Conservation (phyloP, 2,113 vertebrate genomes). For the Amphiprion percula region DNA sequence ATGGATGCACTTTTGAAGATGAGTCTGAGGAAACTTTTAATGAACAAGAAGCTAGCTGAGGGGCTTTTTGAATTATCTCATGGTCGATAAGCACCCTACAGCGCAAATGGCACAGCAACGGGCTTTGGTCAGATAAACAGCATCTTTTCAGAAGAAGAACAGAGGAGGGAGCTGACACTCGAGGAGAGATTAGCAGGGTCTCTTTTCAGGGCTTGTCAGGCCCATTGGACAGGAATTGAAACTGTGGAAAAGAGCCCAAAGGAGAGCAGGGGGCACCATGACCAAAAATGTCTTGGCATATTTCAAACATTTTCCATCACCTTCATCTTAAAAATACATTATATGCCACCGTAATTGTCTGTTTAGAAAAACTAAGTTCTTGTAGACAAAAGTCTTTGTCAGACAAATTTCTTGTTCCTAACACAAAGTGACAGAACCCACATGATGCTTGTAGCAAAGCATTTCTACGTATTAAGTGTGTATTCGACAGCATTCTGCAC, state of each 20-base stretch:
- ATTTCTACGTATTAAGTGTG: neutral
- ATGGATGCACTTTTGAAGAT: slow-evolving; percentile 78
- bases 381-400: neutral
- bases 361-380: neutral
- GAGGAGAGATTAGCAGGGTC: slow-evolving; percentile 71
- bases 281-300: slow-evolving; percentile 14
- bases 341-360: neutral
- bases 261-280: slow-evolving; percentile 15
- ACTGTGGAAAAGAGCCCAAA: slow-evolving; percentile 46
- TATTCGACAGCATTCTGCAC: neutral
- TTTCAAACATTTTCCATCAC: slow-evolving; percentile 25
- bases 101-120: slow-evolving; percentile 67
- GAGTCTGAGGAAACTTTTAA: slow-evolving; percentile 81
- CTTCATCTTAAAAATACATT: slow-evolving; percentile 19
- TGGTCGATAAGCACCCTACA: slow-evolving; percentile 76
- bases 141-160: slow-evolving; percentile 74
- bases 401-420: neutral
- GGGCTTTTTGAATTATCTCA: slow-evolving; percentile 79
- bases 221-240: slow-evolving; percentile 64
- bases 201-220: slow-evolving; percentile 75
- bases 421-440: neutral
- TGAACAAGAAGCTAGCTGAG: slow-evolving; percentile 76
- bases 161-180: slow-evolving; percentile 73
- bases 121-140: slow-evolving; percentile 81
- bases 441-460: too few relatives aligned